Evolutionary conservation across 2,797 vertebrate species (phyloP), one percentile per base, ranked within the genome.

Genomic region (Amblyraja radiata): DNA sequence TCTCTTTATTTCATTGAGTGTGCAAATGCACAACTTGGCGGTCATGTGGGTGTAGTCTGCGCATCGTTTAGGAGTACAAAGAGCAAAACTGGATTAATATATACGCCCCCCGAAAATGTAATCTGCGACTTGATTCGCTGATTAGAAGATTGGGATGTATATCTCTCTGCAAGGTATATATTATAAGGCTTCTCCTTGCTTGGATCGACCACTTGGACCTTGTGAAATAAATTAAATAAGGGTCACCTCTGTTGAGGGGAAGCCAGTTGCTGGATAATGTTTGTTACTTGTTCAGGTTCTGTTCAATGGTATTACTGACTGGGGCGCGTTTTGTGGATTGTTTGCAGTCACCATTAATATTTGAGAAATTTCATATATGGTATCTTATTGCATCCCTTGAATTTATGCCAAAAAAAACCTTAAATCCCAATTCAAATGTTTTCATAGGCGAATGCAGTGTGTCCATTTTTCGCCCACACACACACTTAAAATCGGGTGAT

Each of bases 401-500:
- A 76, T 23, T 18, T 11, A 71, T 54, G 39, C 46, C 32, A 32
- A n/a, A 18, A 76, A 54, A 36, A 76, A 28, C 3, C 65, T 71
- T 39, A 71, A 46, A 92, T 92, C 71, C 36, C 39, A 54, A 92
- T 76, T 76, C 68, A 21, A 91, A 92, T 92, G 25, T 46, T 76
- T 28, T 92, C 54, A 54, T 76, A 71, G 90, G 46, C 71, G 39
- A 92, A 36, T 58, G 21, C 36, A 46, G 39, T 68, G 61, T 32
- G 36, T 23, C 68, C 16, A 63, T 68, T 32, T 68, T 32, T 32
- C 39, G 23, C 88, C 36, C 32, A 39, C 36, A 83, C 36, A 83
- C 90, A 76, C 90, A 92, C 68, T 92, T 92, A 46, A 76, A 92
- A 92, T 58, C 71, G n/a, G 25, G 36, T 54, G 68, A 92, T 74